These are phyloP conservation scores for Tridacna crocea DNA, from an alignment of 2,888 invertebrate genomes.

Conservation along the genomic window DNA sequence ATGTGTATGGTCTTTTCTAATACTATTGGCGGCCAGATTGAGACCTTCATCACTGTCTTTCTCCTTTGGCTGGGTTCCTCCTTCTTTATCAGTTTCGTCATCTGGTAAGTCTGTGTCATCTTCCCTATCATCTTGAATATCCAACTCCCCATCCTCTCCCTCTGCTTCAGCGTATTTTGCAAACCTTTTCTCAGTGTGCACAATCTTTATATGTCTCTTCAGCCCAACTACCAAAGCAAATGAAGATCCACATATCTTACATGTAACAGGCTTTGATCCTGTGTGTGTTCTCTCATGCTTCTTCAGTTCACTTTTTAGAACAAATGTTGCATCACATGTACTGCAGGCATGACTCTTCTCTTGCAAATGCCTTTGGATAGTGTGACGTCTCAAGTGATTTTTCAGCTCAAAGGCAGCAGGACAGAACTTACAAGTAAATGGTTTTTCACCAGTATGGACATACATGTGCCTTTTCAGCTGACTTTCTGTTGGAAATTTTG, in stretches of 20 bases:
- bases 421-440: constrained; percentile 17
- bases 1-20: background rate
- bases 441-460: constrained; percentile 13
- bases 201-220: constrained; percentile 17
- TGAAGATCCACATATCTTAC: constrained; percentile 8
- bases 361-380: constrained; percentile 20
- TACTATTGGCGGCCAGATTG: background rate
- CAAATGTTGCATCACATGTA: constrained; percentile 7
- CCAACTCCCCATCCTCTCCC: background rate
- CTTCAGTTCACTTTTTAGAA: constrained; percentile 15
- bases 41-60: background rate
- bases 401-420: constrained; percentile 14
- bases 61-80: background rate
- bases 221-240: constrained; percentile 14
- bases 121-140: background rate
- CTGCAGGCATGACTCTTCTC: constrained; percentile 17
- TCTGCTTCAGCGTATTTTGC: background rate
- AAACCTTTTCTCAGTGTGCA: constrained; percentile 4
- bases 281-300: constrained; percentile 22
- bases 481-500: constrained; percentile 12
- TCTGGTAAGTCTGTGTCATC: background rate
- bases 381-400: constrained; percentile 17
- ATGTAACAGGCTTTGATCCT: background rate
- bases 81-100: background rate
- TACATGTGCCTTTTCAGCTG: constrained; percentile 15